Evolutionary conservation across 1,140 invertebrate genomes (phyloP).

Genomic region (Megalopta genalis): DNA sequence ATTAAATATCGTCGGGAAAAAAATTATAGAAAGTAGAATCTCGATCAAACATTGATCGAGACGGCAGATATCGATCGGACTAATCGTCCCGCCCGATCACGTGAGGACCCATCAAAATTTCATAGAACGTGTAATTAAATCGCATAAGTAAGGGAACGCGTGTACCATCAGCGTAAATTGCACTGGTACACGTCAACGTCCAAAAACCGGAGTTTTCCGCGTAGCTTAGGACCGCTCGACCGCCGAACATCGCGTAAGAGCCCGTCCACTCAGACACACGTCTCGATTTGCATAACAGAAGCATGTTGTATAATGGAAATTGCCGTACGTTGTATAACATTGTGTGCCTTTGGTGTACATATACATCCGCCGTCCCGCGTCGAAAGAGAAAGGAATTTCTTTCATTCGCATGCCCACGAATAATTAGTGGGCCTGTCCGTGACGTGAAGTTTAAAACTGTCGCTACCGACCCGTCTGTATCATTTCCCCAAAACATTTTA

Average conservation of each 20-base stretch:
- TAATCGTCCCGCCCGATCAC: not conserved
- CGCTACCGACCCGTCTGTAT: conserved; percentile 34
- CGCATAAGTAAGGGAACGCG: conserved; percentile 6
- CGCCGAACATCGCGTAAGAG: conserved; percentile 56
- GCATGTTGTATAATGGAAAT: conserved; percentile 61
- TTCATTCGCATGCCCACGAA: conserved; percentile 63
- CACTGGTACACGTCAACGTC: conserved; percentile 13
- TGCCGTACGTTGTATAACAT: conserved; percentile 51
- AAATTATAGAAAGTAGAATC: too few relatives aligned
- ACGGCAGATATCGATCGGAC: not conserved
- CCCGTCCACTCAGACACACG: conserved; percentile 52
- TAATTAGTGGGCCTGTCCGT: conserved; percentile 66
- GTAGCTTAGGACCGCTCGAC: conserved; percentile 30
- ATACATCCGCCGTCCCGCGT: not conserved
- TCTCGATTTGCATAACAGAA: conserved; percentile 66
- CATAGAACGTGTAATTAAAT: conserved; percentile 58
- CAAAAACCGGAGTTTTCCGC: conserved; percentile 7
- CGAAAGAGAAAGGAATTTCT: conserved; percentile 65
- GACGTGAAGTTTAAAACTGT: conserved; percentile 56
- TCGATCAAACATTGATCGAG: too few relatives aligned
- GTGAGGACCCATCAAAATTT: conserved; percentile 60
- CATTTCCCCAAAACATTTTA: conserved; percentile 26
- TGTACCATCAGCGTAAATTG: conserved; percentile 3
- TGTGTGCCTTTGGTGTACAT: conserved; percentile 40
- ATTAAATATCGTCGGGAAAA: too few relatives aligned